Base-by-base conservation (phyloP, 2,113 vertebrate species). In the Himantopus leucocephalus region DNA sequence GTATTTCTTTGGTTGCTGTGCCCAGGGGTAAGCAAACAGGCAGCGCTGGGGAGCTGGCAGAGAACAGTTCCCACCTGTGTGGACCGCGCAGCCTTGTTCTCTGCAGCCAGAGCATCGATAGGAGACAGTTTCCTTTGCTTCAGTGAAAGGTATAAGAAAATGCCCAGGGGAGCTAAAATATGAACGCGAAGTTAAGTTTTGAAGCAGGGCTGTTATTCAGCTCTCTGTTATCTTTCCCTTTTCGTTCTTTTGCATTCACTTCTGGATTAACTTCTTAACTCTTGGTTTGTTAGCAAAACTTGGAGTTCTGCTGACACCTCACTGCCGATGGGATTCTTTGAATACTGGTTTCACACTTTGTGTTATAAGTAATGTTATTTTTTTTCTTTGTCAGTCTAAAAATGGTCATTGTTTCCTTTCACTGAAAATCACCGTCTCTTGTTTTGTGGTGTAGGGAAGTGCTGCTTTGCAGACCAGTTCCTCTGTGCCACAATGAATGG, bases 61-160 rank as follows among this genome's bases (percentile, higher is more conserved):
- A 64, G 41, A 17, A 21, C 10, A 20, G 29, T 27, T 67, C 45
- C 21, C 59, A 26, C 0, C 2, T 0, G 1, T 45, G 17, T 37
- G 35, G 29, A 10, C 20, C 4, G 3, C 5, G 3, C 14, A 30
- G 77, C 21, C 39, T 47, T 50, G 18, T 30, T 68, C 8, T 83
- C 43, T 1, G 7, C 48, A 64, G n/a, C 22, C 15, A 12, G 58
- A 43, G 43, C 16, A 52, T 10, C 0, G 4, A 22, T 23, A 45
- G 48, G 76, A 76, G 29, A 15, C 35, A 29, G 24, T 15, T 48
- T 81, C 41, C 39, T 81, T n/a, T 73, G 21, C 79, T 85, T 83
- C 53, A 64, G 67, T 83, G 52, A 67, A 47, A 58, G 10, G 4
- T 64, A 17, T 21, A 83, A 86, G 53, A 30, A 83, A 92, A 60